Evolutionary conservation across 2,888 invertebrate genomes (phyloP), one percentile per base, ranked within the genome.

Genomic region (Prosapia bicincta): DNA sequence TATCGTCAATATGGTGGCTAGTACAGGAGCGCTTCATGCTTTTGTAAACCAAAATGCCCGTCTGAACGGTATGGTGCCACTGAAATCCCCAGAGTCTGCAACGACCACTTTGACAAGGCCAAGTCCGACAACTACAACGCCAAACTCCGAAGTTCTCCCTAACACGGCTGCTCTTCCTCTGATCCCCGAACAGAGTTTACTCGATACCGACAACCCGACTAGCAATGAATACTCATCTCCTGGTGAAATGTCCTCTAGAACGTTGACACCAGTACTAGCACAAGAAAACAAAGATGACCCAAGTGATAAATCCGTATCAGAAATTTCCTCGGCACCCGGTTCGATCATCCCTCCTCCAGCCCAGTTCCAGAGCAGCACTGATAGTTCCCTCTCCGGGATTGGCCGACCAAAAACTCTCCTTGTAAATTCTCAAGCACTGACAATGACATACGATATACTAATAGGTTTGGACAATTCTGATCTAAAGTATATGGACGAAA

Each of bases 401-500:
- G 83, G 82, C 3, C 76, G 88, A 79, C 88, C 89, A 71, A 86
- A 86, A 82, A 88, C 88, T 79, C 85, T 90, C 74, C 86, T 88
- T 68, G 85, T 88, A 23, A 87, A 79, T 28, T 76, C 79, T 88
- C 74, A 87, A 87, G 75, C 71, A 0, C 43, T 66, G 13, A 78
- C 78, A 20, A 68, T 76, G 71, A 91, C 91, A 43, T 94, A 91
- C 82, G 95, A 95, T 83, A 88, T 94, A 78, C 86, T 96, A 77
- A 89, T 91, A 24, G 92, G 92, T 71, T 87, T 95, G 85, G 95
- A 95, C 83, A 93, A 92, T 78, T 93, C 93, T n/a, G 96, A 96
- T 85, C 86, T 96, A 73, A 89, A 93, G 69, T 96, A 90, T 84
- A 96, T 96, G 96, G 96, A 96, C 83, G 96, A 96, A 83, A 95